These are phyloP conservation scores for Caranx melampygus DNA, from an alignment of 2,113 vertebrate genomes.

Conservation along the genomic window DNA sequence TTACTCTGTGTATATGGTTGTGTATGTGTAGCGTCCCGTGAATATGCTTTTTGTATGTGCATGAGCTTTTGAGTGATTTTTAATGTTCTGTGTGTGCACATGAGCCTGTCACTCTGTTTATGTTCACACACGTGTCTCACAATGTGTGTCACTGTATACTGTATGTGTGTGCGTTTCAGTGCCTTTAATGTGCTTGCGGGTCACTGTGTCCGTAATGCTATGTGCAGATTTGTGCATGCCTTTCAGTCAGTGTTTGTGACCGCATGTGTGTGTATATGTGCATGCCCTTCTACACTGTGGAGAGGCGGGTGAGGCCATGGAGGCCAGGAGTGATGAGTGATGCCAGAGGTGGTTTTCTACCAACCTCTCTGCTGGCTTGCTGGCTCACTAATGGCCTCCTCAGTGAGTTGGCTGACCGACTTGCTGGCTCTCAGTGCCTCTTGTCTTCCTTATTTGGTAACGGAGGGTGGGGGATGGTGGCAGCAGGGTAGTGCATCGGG, in stretches of 20 bases:
- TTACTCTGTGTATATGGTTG: slow-evolving; percentile 26
- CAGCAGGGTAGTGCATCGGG: slow-evolving; percentile 22
- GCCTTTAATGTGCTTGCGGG: slow-evolving; percentile 54
- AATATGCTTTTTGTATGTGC: slow-evolving; percentile 34
- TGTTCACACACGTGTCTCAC: slow-evolving; percentile 30
- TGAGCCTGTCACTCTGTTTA: slow-evolving; percentile 12
- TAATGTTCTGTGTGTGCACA: slow-evolving; percentile 18
- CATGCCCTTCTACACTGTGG: slow-evolving; percentile 34
- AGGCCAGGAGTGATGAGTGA: slow-evolving; percentile 68
- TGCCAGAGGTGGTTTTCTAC: slow-evolving; percentile 80
- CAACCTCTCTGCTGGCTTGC: slow-evolving; percentile 63
- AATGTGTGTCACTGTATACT: slow-evolving; percentile 40
- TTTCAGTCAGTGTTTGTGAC: slow-evolving; percentile 44
- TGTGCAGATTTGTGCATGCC: slow-evolving; percentile 27
- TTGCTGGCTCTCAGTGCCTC: slow-evolving; percentile 65
- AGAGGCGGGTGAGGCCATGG: slow-evolving; percentile 32
- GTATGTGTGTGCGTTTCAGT: slow-evolving; percentile 37
- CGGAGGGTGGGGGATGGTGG: slow-evolving; percentile 45
- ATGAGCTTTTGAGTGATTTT: slow-evolving; percentile 29
- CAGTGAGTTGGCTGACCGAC: slow-evolving; percentile 67
- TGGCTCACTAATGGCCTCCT: slow-evolving; percentile 75
- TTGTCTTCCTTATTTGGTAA: slow-evolving; percentile 81
- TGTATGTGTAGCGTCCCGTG: not conserved
- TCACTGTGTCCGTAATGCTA: slow-evolving; percentile 26
- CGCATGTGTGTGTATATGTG: slow-evolving; percentile 3